These are phyloP conservation scores for Mythimna albipuncta DNA, from an alignment of 2,888 invertebrate species.

Conservation along the genomic window DNA sequence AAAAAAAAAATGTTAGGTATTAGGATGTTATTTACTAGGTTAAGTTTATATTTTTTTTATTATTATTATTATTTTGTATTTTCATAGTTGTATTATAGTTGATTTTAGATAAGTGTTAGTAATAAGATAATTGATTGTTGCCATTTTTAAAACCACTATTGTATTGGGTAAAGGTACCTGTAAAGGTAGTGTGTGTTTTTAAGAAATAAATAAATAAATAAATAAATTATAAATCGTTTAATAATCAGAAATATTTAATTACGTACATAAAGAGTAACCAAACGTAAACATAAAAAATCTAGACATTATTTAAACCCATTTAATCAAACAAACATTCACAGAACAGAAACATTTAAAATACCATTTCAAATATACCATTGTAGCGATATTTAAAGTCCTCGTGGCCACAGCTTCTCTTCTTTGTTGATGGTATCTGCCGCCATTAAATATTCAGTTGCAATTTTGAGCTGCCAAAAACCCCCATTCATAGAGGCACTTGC, in stretches of 20 bases:
- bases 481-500: constrained; percentile 73
- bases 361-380: constrained; percentile 35
- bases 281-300: background rate
- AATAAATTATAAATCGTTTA: no score
- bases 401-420: constrained; percentile 22
- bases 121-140: no score
- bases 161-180: no score
- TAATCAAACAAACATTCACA: background rate
- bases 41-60: no score
- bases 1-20: no score
- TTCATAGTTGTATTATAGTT: no score
- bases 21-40: no score
- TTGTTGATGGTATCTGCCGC: constrained; percentile 63
- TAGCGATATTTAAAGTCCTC: constrained; percentile 24
- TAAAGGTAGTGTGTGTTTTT: no score
- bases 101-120: no score
- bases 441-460: constrained; percentile 78
- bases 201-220: no score
- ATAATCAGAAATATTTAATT: background rate
- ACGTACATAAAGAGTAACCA: background rate
- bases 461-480: constrained; percentile 75
- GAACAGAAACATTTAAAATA: constrained; percentile 18
- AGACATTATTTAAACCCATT: background rate
- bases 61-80: no score
- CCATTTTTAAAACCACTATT: no score